phyloP scores from a whole-genome alignment of 2,888 invertebrate genomes.

The Ectemnius cavifrons region DNA sequence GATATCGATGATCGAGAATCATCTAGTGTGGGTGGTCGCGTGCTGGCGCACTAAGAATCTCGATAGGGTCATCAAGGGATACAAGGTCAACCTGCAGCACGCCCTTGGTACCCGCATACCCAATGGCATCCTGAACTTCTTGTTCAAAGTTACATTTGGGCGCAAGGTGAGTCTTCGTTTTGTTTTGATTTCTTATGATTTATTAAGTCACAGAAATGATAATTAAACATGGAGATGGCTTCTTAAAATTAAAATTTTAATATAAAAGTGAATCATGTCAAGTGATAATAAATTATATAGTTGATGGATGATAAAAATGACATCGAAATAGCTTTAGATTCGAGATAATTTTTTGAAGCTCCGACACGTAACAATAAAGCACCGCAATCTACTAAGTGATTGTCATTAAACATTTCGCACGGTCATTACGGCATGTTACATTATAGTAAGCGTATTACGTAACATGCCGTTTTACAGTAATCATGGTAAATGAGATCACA shows the following conservation, averaged over 20 bases:
- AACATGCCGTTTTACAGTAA: too few species aligned
- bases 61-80: constrained; percentile 90
- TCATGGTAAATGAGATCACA: too few species aligned
- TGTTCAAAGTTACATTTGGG: constrained; percentile 92
- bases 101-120: constrained; percentile 93
- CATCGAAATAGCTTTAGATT: too few species aligned
- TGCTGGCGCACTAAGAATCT: constrained; percentile 96
- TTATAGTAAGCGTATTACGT: too few species aligned
- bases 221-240: not conserved
- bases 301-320: too few species aligned
- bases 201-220: too few species aligned
- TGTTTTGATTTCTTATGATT: not conserved
- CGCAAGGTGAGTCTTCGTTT: constrained; percentile 84
- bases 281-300: too few species aligned
- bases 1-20: constrained; percentile 96
- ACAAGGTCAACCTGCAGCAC: constrained; percentile 94
- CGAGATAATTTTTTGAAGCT: too few species aligned
- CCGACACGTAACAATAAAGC: too few species aligned
- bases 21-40: constrained; percentile 93
- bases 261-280: not conserved
- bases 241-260: not conserved
- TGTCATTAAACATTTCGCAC: too few species aligned
- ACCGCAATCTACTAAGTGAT: too few species aligned
- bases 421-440: too few species aligned
- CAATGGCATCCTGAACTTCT: constrained; percentile 91